Evolutionary conservation across 2,797 vertebrate genomes (phyloP).

Genomic region (Centropyge bicolor): DNA sequence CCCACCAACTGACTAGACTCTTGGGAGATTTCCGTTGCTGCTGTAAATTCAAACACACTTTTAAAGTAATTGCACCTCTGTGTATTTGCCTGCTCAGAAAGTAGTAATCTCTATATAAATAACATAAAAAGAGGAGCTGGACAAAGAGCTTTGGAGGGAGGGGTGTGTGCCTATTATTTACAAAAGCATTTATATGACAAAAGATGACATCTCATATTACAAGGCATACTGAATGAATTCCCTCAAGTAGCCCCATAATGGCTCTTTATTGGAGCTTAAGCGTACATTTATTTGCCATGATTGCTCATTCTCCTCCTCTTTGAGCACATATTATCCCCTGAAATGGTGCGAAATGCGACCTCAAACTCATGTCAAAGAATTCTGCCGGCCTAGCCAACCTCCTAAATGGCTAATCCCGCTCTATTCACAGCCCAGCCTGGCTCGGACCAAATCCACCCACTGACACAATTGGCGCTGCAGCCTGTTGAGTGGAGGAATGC

Average conservation of each 20-base stretch:
- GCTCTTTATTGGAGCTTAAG: slow-evolving; percentile 8
- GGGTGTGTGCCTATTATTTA: slow-evolving; percentile 19
- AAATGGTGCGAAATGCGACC: slow-evolving; percentile 40
- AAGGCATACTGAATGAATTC: slow-evolving; percentile 2
- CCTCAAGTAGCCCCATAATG: slow-evolving; percentile 6
- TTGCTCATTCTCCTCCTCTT: slow-evolving; percentile 26
- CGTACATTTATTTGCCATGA: slow-evolving; percentile 25
- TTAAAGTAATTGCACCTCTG: slow-evolving; percentile 56
- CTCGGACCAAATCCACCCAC: slow-evolving; percentile 75
- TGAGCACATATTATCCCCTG: slow-evolving; percentile 6
- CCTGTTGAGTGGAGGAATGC: slow-evolving; percentile 81
- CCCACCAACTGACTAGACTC: slow-evolving; percentile 31
- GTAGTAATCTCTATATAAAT: slow-evolving; percentile 30
- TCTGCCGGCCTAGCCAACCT: slow-evolving; percentile 49
- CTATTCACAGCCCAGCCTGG: slow-evolving; percentile 70
- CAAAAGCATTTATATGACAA: slow-evolving; percentile 35
- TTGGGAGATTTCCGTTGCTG: slow-evolving; percentile 27
- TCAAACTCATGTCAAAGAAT: slow-evolving; percentile 43
- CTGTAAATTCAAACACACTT: slow-evolving; percentile 58
- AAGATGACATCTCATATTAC: slow-evolving; percentile 46
- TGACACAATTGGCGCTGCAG: slow-evolving; percentile 82
- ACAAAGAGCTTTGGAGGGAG: slow-evolving; percentile 14
- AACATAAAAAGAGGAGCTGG: slow-evolving; percentile 13
- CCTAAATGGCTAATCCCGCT: slow-evolving; percentile 71
- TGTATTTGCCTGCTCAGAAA: slow-evolving; percentile 31